Base-by-base conservation (phyloP, 2,888 invertebrate genomes). In the Dastarcus helophoroides region DNA sequence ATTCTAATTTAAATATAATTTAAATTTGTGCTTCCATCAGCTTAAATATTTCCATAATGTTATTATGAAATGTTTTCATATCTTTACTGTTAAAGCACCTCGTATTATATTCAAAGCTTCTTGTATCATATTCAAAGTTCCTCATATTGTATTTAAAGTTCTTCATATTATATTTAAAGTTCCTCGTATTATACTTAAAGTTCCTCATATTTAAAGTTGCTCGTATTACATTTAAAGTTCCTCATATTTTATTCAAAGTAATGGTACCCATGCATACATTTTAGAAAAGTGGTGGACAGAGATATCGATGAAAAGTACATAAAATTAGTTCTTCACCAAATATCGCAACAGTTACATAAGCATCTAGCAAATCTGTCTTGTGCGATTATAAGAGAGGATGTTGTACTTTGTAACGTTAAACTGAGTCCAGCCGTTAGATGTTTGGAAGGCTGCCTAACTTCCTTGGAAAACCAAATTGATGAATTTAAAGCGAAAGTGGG, bases 361-460 rank as follows among this genome's bases (percentile, higher is more conserved):
- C 50, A 50, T 22, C 31, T 44, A 25, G 50, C 48, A 3, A 44
- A 37, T 26, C 35, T 50, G 14, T 36, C 42, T 1, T 47, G 45
- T 32, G 46, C 45, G 7, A 22, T 43, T n/a, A 33, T 35, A 21
- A 35, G 48, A 22, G 30, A 41, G n/a, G 48, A 50, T 37, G 26
- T 45, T 21, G 19, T 46, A 3, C 30, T 49, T 3, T 44, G 44
- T 28, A 41, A 49, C 36, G 15, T 50, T 12, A 35, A 40, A 17
- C 16, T 49, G 13, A 17, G 22, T 5, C 40, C 43, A 10, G 42
- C 44, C 3, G 26, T 40, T 14, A 30, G 34, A 22, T 36, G 40
- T 22, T 33, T 50, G 14, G 4, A 39, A 14, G 29, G 40, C 5
- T 38, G 39, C 27, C 21, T 48, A 7, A n/a, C 9, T 4, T 39